Base-by-base conservation (phyloP, 1,140 invertebrate species). In the Brachionus koreanus region DNA sequence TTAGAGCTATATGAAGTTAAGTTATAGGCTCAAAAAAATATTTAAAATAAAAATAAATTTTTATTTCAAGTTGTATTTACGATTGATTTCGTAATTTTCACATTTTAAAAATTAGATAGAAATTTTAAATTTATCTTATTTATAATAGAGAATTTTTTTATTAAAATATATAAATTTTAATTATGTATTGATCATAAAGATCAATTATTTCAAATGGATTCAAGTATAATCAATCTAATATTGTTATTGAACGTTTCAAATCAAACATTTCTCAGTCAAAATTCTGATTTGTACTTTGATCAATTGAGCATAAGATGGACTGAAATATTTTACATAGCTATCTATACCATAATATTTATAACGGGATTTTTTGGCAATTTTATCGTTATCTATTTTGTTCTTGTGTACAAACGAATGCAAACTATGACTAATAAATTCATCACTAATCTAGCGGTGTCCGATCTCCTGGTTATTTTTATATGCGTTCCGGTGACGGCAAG, bases 371-470 rank as follows among this genome's bases (percentile, higher is more conserved):
- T 82, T 19, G 69, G 42, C 7, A 82, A 82, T 75, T 72, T 74
- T 49, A 43, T 63, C 6, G 82, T 82, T 35, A 72, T 69, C 39
- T 69, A 61, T 19, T 49, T 82, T 75, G 57, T 82, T 13, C 37
- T 74, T 4, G 42, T 52, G n/a, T 72, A 63, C 25, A 63, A 69
- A 61, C 43, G 67, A 23, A 82, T 82, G 82, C 63, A 63, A 72
- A 82, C 82, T 2, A 43, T 63, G 42, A 69, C 65, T 1, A 82
- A 82, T 75, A 49, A 49, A 39, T 72, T 82, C 42, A 49, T 82
- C n/a, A 42, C 57, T 2, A 82, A 82, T 75, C 39, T 82, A 12
- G 82, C 82, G 23, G 33, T 82, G n/a, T 82, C 82, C 6, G 82
- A 82, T 37, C 67, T 72, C 3, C 16, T 82, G 13, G 82, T 69